phyloP scores from a whole-genome alignment of 2,113 vertebrate genomes.

The Podilymbus podiceps region DNA sequence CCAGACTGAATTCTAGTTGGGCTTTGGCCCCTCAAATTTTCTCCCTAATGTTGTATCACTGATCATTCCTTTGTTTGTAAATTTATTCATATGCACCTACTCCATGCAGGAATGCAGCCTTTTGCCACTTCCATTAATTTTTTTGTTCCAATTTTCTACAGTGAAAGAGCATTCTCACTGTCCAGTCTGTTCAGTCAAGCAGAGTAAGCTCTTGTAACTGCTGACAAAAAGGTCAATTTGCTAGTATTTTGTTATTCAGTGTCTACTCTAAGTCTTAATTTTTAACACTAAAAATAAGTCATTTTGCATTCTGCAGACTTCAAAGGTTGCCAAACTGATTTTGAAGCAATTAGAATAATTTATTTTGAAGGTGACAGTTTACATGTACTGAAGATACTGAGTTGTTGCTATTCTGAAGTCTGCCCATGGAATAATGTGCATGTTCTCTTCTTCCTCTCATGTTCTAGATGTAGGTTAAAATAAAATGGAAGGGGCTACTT shows the following conservation, averaged over 20 bases:
- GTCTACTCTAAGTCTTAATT: neutral
- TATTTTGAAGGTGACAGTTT: neutral
- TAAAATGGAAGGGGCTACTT: neutral
- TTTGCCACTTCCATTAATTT: neutral
- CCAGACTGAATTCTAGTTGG: too few relatives aligned
- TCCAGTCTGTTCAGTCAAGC: conserved; percentile 24
- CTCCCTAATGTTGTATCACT: neutral
- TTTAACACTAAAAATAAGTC: neutral
- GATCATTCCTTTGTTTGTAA: neutral
- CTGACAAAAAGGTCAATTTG: conserved; percentile 37
- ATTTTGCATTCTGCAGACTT: neutral
- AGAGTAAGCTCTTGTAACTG: neutral
- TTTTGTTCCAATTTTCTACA: neutral
- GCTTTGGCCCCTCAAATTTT: too few relatives aligned
- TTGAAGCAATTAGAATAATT: neutral
- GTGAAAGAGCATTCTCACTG: neutral
- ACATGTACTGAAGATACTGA: neutral
- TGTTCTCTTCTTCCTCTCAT: neutral
- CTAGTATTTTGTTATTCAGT: conserved; percentile 19
- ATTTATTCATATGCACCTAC: neutral
- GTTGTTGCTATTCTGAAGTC: neutral
- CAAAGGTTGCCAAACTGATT: neutral
- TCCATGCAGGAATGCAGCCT: neutral
- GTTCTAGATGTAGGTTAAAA: neutral
- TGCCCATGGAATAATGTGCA: neutral